Evolutionary conservation across 1,140 invertebrate species (phyloP).

Genomic region (Macrostomum lignano): DNA sequence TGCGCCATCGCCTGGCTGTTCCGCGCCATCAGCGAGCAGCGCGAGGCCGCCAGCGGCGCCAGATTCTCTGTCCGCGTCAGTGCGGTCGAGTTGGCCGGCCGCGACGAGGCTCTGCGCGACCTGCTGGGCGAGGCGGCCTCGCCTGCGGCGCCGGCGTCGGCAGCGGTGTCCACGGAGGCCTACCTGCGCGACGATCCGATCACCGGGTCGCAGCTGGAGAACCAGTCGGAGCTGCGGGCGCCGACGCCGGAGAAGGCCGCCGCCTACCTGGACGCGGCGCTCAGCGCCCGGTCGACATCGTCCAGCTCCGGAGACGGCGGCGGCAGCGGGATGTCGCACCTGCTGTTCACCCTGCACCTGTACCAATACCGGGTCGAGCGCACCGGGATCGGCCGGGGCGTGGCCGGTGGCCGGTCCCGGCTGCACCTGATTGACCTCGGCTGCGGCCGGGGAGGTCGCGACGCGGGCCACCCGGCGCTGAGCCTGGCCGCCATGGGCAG

Average conservation of each 20-base stretch:
- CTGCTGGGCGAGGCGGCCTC: conserved; percentile 46
- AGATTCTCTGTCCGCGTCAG: conserved; percentile 49
- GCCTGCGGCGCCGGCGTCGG: no score
- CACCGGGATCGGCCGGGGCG: conserved; percentile 36
- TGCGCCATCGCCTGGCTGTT: conserved; percentile 78
- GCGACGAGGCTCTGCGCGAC: conserved; percentile 43
- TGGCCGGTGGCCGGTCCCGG: conserved; percentile 63
- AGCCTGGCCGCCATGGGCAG: conserved; percentile 71
- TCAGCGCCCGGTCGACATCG: conserved; percentile 36
- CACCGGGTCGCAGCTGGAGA: conserved; percentile 47
- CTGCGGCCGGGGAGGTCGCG: conserved; percentile 34
- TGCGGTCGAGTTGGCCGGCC: conserved; percentile 53
- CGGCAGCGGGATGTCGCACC: conserved; percentile 38
- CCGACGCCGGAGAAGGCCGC: conserved; percentile 67
- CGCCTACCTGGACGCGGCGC: conserved; percentile 59
- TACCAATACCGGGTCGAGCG: conserved; percentile 63
- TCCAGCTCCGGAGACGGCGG: conserved; percentile 34
- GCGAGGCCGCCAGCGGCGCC: conserved; percentile 52
- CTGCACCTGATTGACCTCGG: conserved; percentile 72
- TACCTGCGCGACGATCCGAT: conserved; percentile 60
- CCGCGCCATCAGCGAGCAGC: conserved; percentile 59
- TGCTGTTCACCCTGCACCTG: conserved; percentile 70
- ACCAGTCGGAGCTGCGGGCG: conserved; percentile 60
- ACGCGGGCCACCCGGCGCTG: conserved; percentile 25
- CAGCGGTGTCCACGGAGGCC: conserved; percentile 33